Conservation (phyloP, 2,797 vertebrate species). For the Channa striata region DNA sequence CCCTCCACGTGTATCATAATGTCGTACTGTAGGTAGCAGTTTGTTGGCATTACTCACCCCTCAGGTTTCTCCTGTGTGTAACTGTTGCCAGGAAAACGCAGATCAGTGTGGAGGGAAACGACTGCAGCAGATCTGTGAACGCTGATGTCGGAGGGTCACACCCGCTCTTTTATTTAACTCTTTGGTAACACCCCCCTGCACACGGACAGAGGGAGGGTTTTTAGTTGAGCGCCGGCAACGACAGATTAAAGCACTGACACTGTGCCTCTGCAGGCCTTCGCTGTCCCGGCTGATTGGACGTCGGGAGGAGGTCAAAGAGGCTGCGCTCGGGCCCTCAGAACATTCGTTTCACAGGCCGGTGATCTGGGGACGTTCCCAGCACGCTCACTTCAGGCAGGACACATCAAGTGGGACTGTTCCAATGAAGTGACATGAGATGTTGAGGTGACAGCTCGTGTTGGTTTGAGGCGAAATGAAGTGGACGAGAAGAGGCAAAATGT, state of each 20-base stretch:
- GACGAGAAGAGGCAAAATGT: conserved; percentile 21
- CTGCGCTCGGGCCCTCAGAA: conserved; percentile 43
- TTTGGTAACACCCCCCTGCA: conserved; percentile 67
- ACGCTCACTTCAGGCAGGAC: conserved; percentile 38
- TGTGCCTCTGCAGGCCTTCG: conserved; percentile 27
- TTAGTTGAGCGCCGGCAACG: conserved; percentile 46
- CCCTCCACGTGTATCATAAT: no score
- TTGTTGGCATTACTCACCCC: conserved; percentile 49
- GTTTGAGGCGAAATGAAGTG: conserved; percentile 22
- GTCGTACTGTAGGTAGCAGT: no score
- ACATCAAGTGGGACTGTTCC: conserved; percentile 35
- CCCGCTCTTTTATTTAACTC: conserved; percentile 50
- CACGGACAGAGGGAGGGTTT: conserved; percentile 40
- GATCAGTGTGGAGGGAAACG: conserved; percentile 1
- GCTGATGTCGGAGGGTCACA: conserved; percentile 44
- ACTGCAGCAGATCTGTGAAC: conserved; percentile 15
- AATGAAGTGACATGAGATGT: conserved; percentile 43
- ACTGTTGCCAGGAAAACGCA: not conserved
- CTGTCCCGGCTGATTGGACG: conserved; percentile 16
- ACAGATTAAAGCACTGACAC: conserved; percentile 52
- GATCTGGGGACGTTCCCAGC: conserved; percentile 36
- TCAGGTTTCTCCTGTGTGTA: conserved; percentile 4
- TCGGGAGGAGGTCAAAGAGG: conserved; percentile 33
- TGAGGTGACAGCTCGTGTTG: no score
- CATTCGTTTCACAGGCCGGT: conserved; percentile 53